Base-by-base conservation (phyloP, 2,888 invertebrate genomes). In the Sycophila texana region DNA sequence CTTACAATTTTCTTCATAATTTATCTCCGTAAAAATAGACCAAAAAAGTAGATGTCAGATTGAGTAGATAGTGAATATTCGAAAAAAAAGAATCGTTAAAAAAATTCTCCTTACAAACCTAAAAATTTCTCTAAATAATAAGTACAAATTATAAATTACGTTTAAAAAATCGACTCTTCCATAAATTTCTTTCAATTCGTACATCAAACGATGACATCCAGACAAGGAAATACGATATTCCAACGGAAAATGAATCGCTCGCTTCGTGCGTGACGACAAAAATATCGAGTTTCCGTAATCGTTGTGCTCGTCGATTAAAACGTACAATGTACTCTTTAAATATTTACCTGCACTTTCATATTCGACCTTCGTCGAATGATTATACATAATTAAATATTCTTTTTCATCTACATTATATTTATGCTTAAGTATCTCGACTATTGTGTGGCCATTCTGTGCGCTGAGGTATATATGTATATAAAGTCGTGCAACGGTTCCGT, bases 301-400 rank as follows among this genome's bases (percentile, higher is more conserved):
- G 58, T 74, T 74, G 70, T 74, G 22, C 20, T 39, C 65, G 61
- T 63, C 55, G n/a, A 72, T 67, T 22, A 67, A 60, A 73, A 72
- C 57, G n/a, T 26, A 72, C 20, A 70, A 55, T 72, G 12, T 63
- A 63, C 18, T 10, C 60, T 14, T 60, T 68, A 39, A 39, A 30
- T 49, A 60, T 26, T 55, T 76, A 70, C 22, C n/a, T 72, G 68
- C 63, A 78, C 67, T 74, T 78, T 74, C 57, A 74, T 13, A 49
- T 49, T 66, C 65, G 70, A 74, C 12, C 10, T 63, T 51, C 47
- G 55, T 49, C 65, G 55, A 57, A 66, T 47, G 10, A 75, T 73
- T 78, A 78, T 74, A 82, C 74, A 77, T 77, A 58, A 78, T 80
- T 74, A 76, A 73, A 80, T 80, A 74, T 66, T 73, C 26, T 77